Base-by-base conservation (phyloP, 2,888 invertebrate species). In the Lysandra coridon region DNA sequence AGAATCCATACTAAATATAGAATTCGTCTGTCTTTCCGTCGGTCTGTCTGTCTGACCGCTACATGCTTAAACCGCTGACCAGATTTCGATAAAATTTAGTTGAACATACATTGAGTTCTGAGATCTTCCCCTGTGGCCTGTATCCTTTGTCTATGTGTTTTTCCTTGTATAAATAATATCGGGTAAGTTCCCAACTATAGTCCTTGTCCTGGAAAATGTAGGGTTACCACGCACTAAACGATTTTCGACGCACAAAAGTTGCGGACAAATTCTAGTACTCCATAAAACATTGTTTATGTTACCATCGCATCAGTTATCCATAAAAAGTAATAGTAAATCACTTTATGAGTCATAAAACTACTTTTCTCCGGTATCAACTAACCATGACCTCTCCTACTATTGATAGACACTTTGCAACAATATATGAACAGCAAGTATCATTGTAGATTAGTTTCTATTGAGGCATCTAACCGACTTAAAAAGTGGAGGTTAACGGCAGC, bases 401-500 rank as follows among this genome's bases (percentile, higher is more conserved):
- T 57, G 53, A 75, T 17, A 40, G 60, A 14, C 62, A 33, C 40
- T 44, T 44, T 69, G 17, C 60, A 64, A 33, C 4, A 17, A 60
- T 5, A 30, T 74, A 79, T 37, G 23, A 57, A 76, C 33, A 78
- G 57, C 73, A 73, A 80, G 60, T 60, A 64, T 33, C 73, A 33
- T 62, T 23, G 62, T 23, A 78, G 69, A 79, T 80, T 78, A 78
- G 79, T 79, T 37, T 78, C n/a, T 62, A 78, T 78, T 80, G 49
- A 49, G 49, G 2, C 49, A 49, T 49, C 12, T 49, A 49, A 49
- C 49, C 49, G 49, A 49, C 49, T 49, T 10, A 49, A 49, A 49
- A 49, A 49, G 49, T 10, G 7, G 44, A 44, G 7, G 44, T 44
- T 44, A 44, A 2, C 44, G 10, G 49, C 49, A 49, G 49, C 49